Evolutionary conservation across 2,113 vertebrate species (phyloP).

Genomic region (Alexandromys fortis): DNA sequence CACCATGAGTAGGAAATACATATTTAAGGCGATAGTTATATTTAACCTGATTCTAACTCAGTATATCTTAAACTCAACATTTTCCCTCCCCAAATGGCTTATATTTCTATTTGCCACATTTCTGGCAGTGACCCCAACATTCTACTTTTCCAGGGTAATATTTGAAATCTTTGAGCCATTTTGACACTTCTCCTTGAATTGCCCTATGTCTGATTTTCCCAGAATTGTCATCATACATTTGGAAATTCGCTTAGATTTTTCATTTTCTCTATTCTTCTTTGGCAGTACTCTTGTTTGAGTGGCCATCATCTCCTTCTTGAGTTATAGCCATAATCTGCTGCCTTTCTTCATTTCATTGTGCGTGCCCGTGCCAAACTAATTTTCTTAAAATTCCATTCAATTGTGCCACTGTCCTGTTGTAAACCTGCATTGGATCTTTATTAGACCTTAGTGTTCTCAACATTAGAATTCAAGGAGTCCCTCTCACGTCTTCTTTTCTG

Average conservation of each 20-base stretch:
- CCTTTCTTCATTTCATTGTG: slow-evolving; percentile 19
- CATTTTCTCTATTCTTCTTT: slow-evolving; percentile 58
- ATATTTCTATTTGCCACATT: slow-evolving; percentile 33
- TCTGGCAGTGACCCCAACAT: slow-evolving; percentile 7
- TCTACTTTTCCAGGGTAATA: slow-evolving; percentile 11
- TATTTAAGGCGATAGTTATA: background rate
- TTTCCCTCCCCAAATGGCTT: background rate
- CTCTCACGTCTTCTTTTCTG: background rate
- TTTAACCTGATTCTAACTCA: background rate
- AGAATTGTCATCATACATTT: slow-evolving; percentile 58
- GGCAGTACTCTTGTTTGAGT: slow-evolving; percentile 51
- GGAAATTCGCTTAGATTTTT: slow-evolving; percentile 53
- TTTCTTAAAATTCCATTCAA: slow-evolving; percentile 76
- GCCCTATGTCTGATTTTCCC: background rate
- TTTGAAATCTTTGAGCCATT: slow-evolving; percentile 53
- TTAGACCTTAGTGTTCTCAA: slow-evolving; percentile 53
- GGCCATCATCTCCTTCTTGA: slow-evolving; percentile 63
- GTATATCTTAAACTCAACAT: slow-evolving; percentile 22
- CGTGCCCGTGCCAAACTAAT: slow-evolving; percentile 65
- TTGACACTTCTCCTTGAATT: slow-evolving; percentile 63
- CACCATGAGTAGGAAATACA: background rate
- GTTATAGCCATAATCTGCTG: slow-evolving; percentile 38
- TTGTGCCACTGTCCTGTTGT: slow-evolving; percentile 49
- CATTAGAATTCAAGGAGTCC: slow-evolving; percentile 39
- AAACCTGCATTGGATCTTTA: slow-evolving; percentile 57